phyloP scores from a whole-genome alignment of 2,113 vertebrate genomes.

The Isichthys henryi region DNA sequence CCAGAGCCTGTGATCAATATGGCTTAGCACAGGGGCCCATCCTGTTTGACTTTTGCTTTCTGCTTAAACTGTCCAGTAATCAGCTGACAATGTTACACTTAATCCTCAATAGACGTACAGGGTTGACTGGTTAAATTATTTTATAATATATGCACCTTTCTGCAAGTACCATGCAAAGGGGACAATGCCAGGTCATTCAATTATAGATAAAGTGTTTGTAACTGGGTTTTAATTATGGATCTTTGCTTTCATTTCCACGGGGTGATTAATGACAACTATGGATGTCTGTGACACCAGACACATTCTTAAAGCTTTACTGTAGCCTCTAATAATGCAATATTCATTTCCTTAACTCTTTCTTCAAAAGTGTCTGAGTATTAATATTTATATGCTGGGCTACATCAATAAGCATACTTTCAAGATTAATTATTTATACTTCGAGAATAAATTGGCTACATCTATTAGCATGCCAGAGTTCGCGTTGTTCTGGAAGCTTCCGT shows the following conservation, averaged over 20 bases:
- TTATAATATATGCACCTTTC: neutral
- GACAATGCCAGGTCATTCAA: neutral
- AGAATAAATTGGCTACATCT: neutral
- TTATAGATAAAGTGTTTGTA: neutral
- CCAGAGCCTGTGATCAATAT: constrained; percentile 33
- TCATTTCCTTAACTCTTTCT: neutral
- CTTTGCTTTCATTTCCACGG: neutral
- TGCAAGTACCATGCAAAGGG: neutral
- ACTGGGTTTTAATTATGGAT: neutral
- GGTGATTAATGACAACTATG: constrained; percentile 2
- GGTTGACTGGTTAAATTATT: neutral
- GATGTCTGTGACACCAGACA: neutral
- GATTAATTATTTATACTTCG: neutral
- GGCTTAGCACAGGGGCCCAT: constrained; percentile 35
- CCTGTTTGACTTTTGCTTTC: constrained; percentile 16
- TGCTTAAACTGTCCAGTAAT: constrained; percentile 11
- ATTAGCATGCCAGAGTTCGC: neutral
- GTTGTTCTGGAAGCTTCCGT: neutral
- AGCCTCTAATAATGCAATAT: constrained; percentile 1
- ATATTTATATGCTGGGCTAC: neutral
- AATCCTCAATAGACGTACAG: neutral
- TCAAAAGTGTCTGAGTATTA: neutral
- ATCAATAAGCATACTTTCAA: neutral
- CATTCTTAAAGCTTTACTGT: neutral
- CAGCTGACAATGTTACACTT: neutral